Evolutionary conservation across 2,888 invertebrate species (phyloP).

Genomic region (Acanthococcus lagerstroemiae): DNA sequence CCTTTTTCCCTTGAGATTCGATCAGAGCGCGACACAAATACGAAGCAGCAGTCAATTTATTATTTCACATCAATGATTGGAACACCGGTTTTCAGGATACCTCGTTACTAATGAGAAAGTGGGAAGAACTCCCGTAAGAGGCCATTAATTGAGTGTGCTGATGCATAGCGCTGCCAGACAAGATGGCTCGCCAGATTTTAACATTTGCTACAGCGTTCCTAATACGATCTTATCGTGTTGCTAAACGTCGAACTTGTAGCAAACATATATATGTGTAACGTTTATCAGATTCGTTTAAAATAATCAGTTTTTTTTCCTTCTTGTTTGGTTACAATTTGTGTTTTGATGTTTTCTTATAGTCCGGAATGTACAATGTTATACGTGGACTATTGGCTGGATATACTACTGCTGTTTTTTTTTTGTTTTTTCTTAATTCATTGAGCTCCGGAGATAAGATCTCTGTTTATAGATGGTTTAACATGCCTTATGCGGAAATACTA

Average conservation of each 20-base stretch:
- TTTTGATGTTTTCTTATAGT: not conserved
- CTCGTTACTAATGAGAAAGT: constrained; percentile 26
- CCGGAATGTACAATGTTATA: too few relatives aligned
- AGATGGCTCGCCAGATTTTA: constrained; percentile 28
- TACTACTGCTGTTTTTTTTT: too few relatives aligned
- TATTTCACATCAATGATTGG: constrained; percentile 27
- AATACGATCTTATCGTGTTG: constrained; percentile 23
- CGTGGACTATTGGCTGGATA: too few relatives aligned
- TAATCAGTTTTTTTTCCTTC: constrained; percentile 1
- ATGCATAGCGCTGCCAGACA: constrained; percentile 21
- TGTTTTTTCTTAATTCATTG: too few relatives aligned
- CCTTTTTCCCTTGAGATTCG: not conserved
- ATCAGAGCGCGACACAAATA: not conserved
- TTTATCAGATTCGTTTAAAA: constrained; percentile 18
- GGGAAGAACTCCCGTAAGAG: constrained; percentile 26
- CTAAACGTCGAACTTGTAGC: constrained; percentile 26
- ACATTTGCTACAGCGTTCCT: constrained; percentile 19
- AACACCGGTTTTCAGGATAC: constrained; percentile 15
- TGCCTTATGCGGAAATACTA: too few relatives aligned
- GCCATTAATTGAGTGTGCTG: constrained; percentile 27
- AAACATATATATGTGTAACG: constrained; percentile 11
- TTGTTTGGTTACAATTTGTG: constrained; percentile 2
- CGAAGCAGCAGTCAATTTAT: constrained; percentile 20
- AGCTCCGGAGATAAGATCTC: too few relatives aligned
- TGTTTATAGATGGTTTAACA: too few relatives aligned